Percentiles rank a stretch among this genome's conserved stretches.
Evolutionary conservation across 2,888 invertebrate species (phyloP).

Genomic region (Cyaniris semiargus): DNA sequence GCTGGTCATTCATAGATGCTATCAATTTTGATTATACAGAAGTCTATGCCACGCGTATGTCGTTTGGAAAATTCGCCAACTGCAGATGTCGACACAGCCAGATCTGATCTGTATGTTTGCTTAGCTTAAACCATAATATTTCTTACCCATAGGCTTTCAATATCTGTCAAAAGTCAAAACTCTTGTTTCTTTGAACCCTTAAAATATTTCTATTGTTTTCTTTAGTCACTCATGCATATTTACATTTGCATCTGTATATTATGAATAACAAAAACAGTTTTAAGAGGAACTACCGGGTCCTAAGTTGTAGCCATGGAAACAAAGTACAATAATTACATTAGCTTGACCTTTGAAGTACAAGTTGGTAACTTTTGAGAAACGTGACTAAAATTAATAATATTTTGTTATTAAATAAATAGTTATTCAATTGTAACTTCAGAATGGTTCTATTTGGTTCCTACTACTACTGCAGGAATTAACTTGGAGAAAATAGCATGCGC

Average conservation of each 20-base stretch:
- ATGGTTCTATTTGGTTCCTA: neutral
- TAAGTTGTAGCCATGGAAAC: neutral
- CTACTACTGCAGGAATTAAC: no score
- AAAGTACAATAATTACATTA: neutral
- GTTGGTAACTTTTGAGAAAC: neutral
- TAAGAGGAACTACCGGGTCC: neutral
- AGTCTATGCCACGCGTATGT: no score
- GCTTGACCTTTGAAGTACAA: neutral
- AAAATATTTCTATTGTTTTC: slow-evolving; percentile 12
- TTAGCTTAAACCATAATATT: no score
- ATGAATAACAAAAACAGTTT: neutral
- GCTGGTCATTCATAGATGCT: no score
- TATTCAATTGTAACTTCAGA: neutral
- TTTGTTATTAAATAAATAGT: neutral
- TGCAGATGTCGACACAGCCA: no score
- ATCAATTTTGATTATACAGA: no score
- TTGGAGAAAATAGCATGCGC: no score
- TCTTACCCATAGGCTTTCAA: no score
- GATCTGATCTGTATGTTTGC: no score
- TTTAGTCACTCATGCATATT: neutral
- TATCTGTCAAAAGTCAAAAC: no score
- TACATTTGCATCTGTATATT: neutral
- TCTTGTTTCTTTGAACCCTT: neutral
- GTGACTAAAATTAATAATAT: neutral
- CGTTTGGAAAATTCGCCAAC: no score